A percentile compares a stretch with the other conserved stretches of the same genome.
These are phyloP conservation scores for Ceuthmochares aereus DNA, from an alignment of 2,113 vertebrate species.

Conservation along the genomic window DNA sequence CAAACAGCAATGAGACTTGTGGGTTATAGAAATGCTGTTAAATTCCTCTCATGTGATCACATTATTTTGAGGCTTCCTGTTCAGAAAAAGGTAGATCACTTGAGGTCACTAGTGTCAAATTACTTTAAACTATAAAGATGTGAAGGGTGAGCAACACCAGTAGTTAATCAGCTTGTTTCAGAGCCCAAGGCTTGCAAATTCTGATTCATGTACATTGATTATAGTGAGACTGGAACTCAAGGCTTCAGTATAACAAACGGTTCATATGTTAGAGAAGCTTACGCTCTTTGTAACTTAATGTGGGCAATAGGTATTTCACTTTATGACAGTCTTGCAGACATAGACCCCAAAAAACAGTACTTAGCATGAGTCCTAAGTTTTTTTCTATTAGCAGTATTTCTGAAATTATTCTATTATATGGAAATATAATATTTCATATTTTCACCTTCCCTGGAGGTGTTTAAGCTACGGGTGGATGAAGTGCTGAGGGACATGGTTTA, in stretches of 20 bases:
- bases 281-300: not conserved
- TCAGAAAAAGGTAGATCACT: not conserved
- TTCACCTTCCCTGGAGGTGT: too few relatives aligned
- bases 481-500: too few relatives aligned
- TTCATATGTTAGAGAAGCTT: not conserved
- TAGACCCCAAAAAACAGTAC: not conserved
- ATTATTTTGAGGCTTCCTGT: conserved; percentile 7
- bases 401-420: not conserved
- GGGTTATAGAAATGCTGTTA: not conserved
- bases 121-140: not conserved
- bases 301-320: not conserved
- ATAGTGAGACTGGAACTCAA: not conserved
- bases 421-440: too few relatives aligned
- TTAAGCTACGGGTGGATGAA: too few relatives aligned
- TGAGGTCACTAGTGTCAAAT: not conserved
- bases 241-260: not conserved
- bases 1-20: not conserved
- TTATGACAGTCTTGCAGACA: not conserved
- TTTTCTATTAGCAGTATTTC: not conserved
- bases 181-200: not conserved
- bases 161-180: not conserved
- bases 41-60: not conserved
- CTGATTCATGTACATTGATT: not conserved
- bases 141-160: not conserved
- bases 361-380: rapidly evolving